phyloP scores from a whole-genome alignment of 2,113 vertebrate species.

The Dissostichus mawsoni region DNA sequence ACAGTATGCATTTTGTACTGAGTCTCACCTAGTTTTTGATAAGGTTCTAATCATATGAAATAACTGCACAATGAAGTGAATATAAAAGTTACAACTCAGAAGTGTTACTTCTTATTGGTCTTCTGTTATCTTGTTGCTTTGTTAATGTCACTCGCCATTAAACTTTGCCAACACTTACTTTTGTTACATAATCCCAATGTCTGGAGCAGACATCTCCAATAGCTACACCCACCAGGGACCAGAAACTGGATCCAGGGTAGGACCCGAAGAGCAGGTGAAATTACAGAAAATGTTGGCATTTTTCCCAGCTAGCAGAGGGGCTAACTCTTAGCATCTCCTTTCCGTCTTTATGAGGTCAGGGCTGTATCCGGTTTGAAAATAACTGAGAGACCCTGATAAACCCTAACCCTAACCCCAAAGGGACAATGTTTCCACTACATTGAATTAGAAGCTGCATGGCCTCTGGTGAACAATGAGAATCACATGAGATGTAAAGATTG shows the following conservation, averaged over 20 bases:
- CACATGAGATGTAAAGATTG: not conserved
- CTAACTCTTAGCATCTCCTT: conserved; percentile 51
- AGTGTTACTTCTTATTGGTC: not conserved
- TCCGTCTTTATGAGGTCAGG: conserved; percentile 21
- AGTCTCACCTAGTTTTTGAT: not conserved
- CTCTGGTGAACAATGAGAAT: conserved; percentile 38
- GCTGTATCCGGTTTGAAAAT: conserved; percentile 6
- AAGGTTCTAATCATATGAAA: no score
- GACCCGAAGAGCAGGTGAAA: conserved; percentile 68
- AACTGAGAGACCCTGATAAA: conserved; percentile 14
- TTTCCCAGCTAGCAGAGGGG: conserved; percentile 40
- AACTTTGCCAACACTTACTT: conserved; percentile 31
- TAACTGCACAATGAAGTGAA: not conserved
- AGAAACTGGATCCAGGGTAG: conserved; percentile 47
- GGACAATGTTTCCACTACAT: conserved; percentile 7
- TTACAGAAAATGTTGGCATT: conserved; percentile 64
- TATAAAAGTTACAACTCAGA: not conserved
- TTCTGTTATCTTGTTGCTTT: conserved; percentile 2
- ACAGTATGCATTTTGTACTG: not conserved
- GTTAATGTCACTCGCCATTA: conserved; percentile 38
- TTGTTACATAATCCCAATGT: conserved; percentile 53
- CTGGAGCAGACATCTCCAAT: conserved; percentile 52
- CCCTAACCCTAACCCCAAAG: not conserved
- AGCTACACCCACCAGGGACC: conserved; percentile 32
- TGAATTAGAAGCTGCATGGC: conserved; percentile 14